Evolutionary conservation across 2,797 vertebrate species (phyloP).

Genomic region (Cossypha niveicapilla): DNA sequence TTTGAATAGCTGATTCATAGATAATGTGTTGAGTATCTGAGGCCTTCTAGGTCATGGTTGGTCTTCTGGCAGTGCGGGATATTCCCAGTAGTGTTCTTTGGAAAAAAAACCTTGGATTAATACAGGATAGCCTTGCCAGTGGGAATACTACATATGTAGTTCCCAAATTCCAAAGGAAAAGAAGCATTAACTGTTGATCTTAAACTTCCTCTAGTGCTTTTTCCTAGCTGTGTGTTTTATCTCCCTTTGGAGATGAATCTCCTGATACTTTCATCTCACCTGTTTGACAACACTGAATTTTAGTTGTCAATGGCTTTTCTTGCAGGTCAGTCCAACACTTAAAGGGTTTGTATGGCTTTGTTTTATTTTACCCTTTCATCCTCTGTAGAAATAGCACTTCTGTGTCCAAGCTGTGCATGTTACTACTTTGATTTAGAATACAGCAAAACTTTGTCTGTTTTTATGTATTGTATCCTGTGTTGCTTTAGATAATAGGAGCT

Average conservation of each 20-base stretch:
- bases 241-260: not conserved
- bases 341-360: not conserved
- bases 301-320: not conserved
- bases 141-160: not conserved
- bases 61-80: not conserved
- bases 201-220: not conserved
- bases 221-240: not conserved
- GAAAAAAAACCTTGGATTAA: not conserved
- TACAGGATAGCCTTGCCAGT: not conserved
- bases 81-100: not conserved
- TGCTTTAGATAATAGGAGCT: not conserved
- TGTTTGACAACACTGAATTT: not conserved
- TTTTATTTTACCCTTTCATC: not conserved
- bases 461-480: not conserved
- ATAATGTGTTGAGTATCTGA: not conserved
- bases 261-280: not conserved
- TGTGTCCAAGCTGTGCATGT: not conserved
- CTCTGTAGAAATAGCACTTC: not conserved
- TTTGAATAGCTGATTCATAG: slow-evolving; percentile 1
- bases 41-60: not conserved
- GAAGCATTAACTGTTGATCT: not conserved
- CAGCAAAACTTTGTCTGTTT: not conserved
- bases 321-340: not conserved
- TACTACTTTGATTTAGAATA: not conserved
- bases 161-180: not conserved